phyloP scores from a whole-genome alignment of 2,797 vertebrate species.

The Acanthiza pusilla region DNA sequence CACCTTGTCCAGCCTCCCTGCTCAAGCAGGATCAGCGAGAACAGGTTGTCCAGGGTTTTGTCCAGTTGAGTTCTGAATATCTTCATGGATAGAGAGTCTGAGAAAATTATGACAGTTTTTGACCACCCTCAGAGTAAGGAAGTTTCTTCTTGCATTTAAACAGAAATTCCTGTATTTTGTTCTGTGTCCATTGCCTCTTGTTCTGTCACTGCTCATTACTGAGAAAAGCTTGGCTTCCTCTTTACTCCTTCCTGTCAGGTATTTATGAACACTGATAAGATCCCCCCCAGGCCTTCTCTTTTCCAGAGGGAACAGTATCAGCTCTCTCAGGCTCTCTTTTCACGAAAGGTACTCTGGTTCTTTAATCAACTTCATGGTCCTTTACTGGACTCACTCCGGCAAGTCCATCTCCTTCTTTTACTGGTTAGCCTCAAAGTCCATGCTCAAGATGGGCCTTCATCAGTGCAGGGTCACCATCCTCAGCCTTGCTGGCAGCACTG shows the following conservation, averaged over 20 bases:
- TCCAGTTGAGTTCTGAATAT: background rate
- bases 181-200: background rate
- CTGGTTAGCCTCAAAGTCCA: background rate
- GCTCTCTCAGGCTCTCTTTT: background rate
- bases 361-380: background rate
- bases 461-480: background rate
- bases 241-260: background rate
- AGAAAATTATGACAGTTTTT: background rate
- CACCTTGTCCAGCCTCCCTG: fast-evolving
- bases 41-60: background rate
- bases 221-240: background rate
- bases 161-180: background rate
- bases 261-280: background rate
- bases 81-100: background rate
- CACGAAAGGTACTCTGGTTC: background rate
- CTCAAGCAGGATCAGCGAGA: background rate
- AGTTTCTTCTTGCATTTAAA: background rate
- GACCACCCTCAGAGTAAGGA: background rate
- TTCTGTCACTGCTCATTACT: background rate
- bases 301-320: background rate
- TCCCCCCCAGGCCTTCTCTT: background rate
- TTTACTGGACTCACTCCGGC: background rate
- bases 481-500: background rate
- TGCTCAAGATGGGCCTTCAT: background rate
- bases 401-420: background rate